Evolutionary conservation across 2,797 vertebrate species (phyloP).

Genomic region (Danio aesculapii): DNA sequence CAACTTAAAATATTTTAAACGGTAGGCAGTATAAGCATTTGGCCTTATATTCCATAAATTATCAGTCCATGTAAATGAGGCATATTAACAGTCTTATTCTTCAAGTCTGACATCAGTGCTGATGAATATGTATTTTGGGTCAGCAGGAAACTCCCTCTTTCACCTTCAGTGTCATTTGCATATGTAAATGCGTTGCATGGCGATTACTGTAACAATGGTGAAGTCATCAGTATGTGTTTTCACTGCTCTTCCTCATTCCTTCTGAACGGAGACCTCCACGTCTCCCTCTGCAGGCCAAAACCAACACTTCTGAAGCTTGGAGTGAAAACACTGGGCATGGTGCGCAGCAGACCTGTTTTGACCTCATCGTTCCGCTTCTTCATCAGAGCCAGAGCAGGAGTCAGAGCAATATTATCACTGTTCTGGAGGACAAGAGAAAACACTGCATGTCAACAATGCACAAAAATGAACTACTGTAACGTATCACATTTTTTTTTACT

Average conservation of each 20-base stretch:
- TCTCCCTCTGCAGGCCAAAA: conserved; percentile 53
- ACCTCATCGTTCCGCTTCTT: conserved; percentile 72
- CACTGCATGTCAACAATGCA: no score
- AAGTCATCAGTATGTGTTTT: conserved; percentile 24
- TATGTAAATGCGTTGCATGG: conserved; percentile 2
- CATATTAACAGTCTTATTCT: conserved; percentile 3
- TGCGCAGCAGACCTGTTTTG: conserved; percentile 61
- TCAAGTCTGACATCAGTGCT: not conserved
- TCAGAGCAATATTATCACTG: conserved; percentile 59
- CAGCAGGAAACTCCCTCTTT: conserved; percentile 16
- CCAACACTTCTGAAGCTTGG: conserved; percentile 66
- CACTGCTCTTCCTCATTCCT: conserved; percentile 45
- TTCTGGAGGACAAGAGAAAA: conserved; percentile 56
- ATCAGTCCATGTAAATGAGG: not conserved
- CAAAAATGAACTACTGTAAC: no score
- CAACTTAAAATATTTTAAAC: not conserved
- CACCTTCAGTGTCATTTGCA: not conserved
- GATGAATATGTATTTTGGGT: not conserved
- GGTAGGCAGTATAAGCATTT: not conserved
- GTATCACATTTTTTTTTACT: no score
- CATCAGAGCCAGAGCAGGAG: conserved; percentile 75
- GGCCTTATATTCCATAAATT: not conserved
- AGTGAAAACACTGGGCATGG: conserved; percentile 54
- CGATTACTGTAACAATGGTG: conserved; percentile 17
- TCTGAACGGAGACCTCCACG: conserved; percentile 59